Conservation (phyloP, 2,113 vertebrate species). For the Gymnarchus niloticus region DNA sequence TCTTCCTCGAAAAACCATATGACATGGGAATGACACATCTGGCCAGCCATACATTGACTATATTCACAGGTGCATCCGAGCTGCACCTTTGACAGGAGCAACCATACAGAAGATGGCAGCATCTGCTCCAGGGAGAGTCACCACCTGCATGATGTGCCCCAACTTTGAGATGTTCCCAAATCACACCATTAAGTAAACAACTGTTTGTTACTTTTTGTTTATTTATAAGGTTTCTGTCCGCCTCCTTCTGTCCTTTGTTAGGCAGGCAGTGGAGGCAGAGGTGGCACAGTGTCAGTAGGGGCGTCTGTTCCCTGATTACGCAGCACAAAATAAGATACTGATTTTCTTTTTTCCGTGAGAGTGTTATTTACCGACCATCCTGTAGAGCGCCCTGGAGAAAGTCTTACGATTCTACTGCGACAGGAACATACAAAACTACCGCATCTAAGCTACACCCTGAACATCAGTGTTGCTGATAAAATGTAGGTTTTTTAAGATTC, state of each 20-base stretch:
- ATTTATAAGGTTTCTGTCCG: conserved; percentile 74
- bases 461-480: conserved; percentile 93
- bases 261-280: too few relatives aligned
- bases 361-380: conserved; percentile 80
- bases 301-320: too few relatives aligned
- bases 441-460: conserved; percentile 99
- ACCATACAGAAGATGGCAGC: background rate
- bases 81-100: background rate
- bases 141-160: background rate
- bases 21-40: too few relatives aligned
- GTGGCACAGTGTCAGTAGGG: too few relatives aligned
- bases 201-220: conserved; percentile 49
- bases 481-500: conserved; percentile 76
- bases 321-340: conserved; percentile 58
- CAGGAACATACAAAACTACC: conserved; percentile 98
- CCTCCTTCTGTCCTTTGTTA: too few relatives aligned
- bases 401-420: conserved; percentile 95
- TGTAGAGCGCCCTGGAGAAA: conserved; percentile 96
- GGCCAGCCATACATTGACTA: too few relatives aligned
- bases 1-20: too few relatives aligned
- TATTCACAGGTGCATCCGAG: too few relatives aligned
- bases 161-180: conserved; percentile 37
- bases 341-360: conserved; percentile 81
- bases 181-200: conserved; percentile 64
- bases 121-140: background rate